Evolutionary conservation across 2,888 invertebrate species (phyloP).

Genomic region (Bedellia somnulentella): DNA sequence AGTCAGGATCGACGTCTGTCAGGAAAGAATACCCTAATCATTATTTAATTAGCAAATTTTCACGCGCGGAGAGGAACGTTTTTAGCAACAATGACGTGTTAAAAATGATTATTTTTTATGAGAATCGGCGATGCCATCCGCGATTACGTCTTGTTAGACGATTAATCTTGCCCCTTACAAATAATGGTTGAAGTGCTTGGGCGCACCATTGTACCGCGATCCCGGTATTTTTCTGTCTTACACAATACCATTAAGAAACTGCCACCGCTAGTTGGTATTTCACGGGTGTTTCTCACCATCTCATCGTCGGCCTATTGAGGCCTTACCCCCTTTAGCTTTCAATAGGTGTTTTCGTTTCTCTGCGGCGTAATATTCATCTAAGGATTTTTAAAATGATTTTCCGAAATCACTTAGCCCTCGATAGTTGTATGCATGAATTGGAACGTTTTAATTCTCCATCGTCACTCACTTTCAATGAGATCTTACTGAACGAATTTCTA

Average conservation of each 20-base stretch:
- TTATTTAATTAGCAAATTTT: constrained; percentile 53
- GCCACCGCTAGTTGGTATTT: constrained; percentile 53
- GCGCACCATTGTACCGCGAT: constrained; percentile 37
- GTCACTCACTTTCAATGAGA: constrained; percentile 50
- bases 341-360: constrained; percentile 58
- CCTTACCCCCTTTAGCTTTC: constrained; percentile 23
- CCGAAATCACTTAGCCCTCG: constrained; percentile 54
- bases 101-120: constrained; percentile 56
- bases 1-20: too few relatives aligned
- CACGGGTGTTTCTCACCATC: constrained; percentile 31
- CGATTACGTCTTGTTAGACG: constrained; percentile 36
- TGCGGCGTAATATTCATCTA: constrained; percentile 53
- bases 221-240: constrained; percentile 54
- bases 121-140: constrained; percentile 27
- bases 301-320: constrained; percentile 47
- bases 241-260: constrained; percentile 55
- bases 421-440: constrained; percentile 51
- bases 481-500: constrained; percentile 30
- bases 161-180: constrained; percentile 57
- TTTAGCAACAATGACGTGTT: constrained; percentile 49
- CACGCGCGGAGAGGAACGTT: constrained; percentile 33
- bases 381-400: constrained; percentile 31
- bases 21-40: constrained; percentile 50
- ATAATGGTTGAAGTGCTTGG: constrained; percentile 16
- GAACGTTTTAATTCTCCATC: constrained; percentile 56